Conservation (phyloP, 2,797 vertebrate species). For the Sebastes flavidus region DNA sequence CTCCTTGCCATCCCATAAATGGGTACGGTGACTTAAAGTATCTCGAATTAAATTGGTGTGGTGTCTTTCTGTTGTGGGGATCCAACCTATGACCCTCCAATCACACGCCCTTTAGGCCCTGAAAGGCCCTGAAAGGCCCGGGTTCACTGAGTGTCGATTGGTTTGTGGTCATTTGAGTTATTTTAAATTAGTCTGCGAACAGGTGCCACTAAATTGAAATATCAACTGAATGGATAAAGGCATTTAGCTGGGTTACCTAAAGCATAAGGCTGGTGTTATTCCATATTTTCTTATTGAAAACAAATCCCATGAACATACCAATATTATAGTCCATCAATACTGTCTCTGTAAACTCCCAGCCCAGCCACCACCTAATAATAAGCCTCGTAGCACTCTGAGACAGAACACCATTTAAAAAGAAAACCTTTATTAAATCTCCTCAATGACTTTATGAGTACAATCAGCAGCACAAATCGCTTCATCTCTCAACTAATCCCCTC, state of each 20-base stretch:
- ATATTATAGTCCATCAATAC: neutral
- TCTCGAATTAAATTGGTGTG: neutral
- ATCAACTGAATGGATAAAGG: neutral
- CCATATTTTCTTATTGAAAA: neutral
- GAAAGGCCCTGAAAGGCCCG: neutral
- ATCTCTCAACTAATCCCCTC: conserved; percentile 49
- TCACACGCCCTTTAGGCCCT: neutral
- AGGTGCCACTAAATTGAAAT: neutral
- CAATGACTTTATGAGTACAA: conserved; percentile 29
- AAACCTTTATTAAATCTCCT: conserved; percentile 40
- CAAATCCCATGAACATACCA: neutral
- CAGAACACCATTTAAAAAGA: conserved; percentile 4
- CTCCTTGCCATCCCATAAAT: neutral
- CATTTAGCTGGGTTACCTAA: neutral
- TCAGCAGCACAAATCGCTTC: conserved; percentile 33
- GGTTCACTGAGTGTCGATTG: neutral
- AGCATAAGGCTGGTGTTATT: neutral
- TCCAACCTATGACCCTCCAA: neutral
- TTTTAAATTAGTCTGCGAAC: conserved; percentile 1
- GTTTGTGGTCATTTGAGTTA: conserved; percentile 8
- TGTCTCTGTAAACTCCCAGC: neutral
- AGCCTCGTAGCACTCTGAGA: neutral
- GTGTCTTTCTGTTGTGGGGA: neutral
- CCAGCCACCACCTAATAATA: conserved; percentile 12
- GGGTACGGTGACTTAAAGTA: neutral